phyloP scores from a whole-genome alignment of 2,888 invertebrate genomes.

The Hemistola chrysoprasaria region DNA sequence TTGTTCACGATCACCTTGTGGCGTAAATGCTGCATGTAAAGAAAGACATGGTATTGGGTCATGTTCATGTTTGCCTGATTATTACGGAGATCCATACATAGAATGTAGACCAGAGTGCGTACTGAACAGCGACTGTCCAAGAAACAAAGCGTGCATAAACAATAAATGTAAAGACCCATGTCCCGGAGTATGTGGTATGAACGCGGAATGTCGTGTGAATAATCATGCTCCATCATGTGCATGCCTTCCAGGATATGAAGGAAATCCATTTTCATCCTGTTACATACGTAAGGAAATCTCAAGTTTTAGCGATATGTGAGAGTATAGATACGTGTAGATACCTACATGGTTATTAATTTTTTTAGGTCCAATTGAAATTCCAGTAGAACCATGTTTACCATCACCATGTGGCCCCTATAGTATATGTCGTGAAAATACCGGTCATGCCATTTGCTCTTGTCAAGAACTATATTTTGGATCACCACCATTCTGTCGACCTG shows the following conservation, averaged over 20 bases:
- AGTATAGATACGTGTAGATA: constrained; percentile 10
- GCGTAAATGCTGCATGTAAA: constrained; percentile 92
- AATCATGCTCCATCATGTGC: constrained; percentile 92
- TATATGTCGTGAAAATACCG: constrained; percentile 86
- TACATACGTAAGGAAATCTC: constrained; percentile 69
- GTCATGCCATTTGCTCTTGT: constrained; percentile 91
- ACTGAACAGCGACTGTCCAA: constrained; percentile 91
- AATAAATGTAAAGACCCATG: constrained; percentile 94
- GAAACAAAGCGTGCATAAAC: constrained; percentile 89
- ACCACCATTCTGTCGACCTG: constrained; percentile 90
- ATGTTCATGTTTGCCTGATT: constrained; percentile 90
- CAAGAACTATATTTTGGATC: constrained; percentile 89
- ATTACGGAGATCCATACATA: constrained; percentile 92
- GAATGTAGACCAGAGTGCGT: constrained; percentile 95
- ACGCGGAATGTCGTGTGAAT: constrained; percentile 90
- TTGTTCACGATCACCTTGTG: constrained; percentile 93
- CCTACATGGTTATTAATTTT: constrained; percentile 23
- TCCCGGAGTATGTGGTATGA: constrained; percentile 90
- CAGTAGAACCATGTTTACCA: constrained; percentile 81
- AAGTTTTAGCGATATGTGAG: neutral
- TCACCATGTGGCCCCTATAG: constrained; percentile 92
- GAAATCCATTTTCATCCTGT: constrained; percentile 90
- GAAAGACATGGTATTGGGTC: constrained; percentile 91
- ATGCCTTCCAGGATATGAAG: constrained; percentile 88
- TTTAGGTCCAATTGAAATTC: constrained; percentile 63